Percentiles rank a stretch among this genome's conserved stretches.
phyloP scores from a whole-genome alignment of 1,140 invertebrate species.

The Macrotrachela quadricornifera region DNA sequence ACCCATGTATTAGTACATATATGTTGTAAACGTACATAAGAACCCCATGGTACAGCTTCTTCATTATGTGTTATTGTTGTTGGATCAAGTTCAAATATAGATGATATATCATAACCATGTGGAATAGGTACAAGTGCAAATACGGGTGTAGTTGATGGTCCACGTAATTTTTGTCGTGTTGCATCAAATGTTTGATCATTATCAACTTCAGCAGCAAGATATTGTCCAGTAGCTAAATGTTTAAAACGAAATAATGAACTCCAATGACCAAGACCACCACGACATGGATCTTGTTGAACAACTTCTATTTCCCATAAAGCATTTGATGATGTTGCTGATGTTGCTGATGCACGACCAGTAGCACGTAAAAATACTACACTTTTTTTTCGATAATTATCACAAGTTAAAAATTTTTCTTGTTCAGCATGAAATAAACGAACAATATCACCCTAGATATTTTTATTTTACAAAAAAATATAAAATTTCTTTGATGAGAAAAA shows the following conservation, averaged over 20 bases:
- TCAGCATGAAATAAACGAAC: conserved; percentile 96
- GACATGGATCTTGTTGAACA: conserved; percentile 85
- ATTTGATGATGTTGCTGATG: conserved; percentile 89
- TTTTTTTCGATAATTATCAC: conserved; percentile 81
- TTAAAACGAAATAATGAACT: conserved; percentile 92
- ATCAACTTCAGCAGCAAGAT: conserved; percentile 34
- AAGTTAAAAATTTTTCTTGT: conserved; percentile 93
- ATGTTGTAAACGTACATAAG: conserved; percentile 75
- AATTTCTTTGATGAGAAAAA: too few relatives aligned
- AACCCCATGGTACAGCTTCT: conserved; percentile 73
- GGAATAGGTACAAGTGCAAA: conserved; percentile 73
- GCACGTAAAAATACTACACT: conserved; percentile 35
- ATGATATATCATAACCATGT: conserved; percentile 73
- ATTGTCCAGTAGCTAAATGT: conserved; percentile 75
- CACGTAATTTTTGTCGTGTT: conserved; percentile 42
- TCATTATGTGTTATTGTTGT: conserved; percentile 74
- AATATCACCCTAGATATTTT: conserved; percentile 53
- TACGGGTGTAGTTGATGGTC: conserved; percentile 35
- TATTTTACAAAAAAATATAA: too few relatives aligned
- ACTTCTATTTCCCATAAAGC: conserved; percentile 99
- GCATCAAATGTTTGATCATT: conserved; percentile 36
- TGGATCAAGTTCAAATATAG: conserved; percentile 78
- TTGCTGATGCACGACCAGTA: conserved; percentile 67
- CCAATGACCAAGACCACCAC: conserved; percentile 92
- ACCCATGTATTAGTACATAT: conserved; percentile 86